phyloP scores from a whole-genome alignment of 2,113 vertebrate genomes.

The Struthidea cinerea region DNA sequence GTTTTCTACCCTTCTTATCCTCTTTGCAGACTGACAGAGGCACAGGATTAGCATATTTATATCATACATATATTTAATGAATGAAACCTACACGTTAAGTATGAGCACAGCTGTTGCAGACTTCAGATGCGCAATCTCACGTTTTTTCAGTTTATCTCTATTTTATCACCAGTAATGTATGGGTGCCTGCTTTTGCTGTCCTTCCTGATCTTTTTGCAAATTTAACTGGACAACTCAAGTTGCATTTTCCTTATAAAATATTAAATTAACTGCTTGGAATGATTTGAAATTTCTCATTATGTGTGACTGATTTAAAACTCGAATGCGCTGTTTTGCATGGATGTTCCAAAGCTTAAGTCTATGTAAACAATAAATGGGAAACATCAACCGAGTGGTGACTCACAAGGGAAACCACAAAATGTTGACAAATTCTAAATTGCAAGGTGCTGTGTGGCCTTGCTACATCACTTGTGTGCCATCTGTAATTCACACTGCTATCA shows the following conservation, averaged over 20 bases:
- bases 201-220: conserved; percentile 36
- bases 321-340: background rate
- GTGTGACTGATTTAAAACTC: conserved; percentile 58
- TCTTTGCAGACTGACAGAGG: conserved; percentile 34
- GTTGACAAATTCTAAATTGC: conserved; percentile 30
- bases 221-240: conserved; percentile 40
- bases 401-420: background rate
- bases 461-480: background rate
- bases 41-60: conserved; percentile 54
- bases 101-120: background rate
- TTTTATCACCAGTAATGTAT: background rate
- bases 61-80: conserved; percentile 55
- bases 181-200: background rate
- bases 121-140: background rate
- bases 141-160: background rate
- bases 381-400: conserved; percentile 40
- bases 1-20: conserved; percentile 36
- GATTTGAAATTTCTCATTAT: conserved; percentile 43
- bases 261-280: conserved; percentile 56
- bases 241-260: conserved; percentile 68
- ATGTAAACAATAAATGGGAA: conserved; percentile 43
- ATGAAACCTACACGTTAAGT: conserved; percentile 36
- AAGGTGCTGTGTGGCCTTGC: conserved; percentile 16
- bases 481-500: conserved; percentile 26
- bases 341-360: conserved; percentile 19